Evolutionary conservation across 2,888 invertebrate species (phyloP).

Genomic region (Prenolepis imparis): DNA sequence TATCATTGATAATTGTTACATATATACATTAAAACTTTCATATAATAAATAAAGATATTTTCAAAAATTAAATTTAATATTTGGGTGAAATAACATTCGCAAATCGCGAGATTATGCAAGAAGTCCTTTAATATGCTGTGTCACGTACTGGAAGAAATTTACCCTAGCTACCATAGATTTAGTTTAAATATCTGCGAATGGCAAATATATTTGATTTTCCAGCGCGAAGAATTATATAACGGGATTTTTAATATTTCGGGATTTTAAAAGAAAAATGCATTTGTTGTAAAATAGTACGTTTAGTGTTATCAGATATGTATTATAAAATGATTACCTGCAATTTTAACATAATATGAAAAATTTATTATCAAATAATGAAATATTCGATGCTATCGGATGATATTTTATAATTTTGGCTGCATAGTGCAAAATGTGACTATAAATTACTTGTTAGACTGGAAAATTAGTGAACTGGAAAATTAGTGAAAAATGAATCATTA

Average conservation of each 20-base stretch:
- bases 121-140: neutral
- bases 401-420: neutral
- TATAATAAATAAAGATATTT: neutral
- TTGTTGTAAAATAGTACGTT: neutral
- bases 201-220: neutral
- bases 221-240: neutral
- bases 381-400: neutral
- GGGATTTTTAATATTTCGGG: neutral
- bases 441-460: too few species aligned
- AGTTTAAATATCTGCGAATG: neutral
- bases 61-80: neutral
- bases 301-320: neutral
- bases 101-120: neutral
- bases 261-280: neutral
- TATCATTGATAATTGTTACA: neutral
- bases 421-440: neutral
- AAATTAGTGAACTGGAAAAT: conserved; percentile 6
- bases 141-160: neutral
- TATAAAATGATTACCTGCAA: neutral
- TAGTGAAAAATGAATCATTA: neutral
- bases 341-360: neutral
- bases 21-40: too few species aligned
- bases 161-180: neutral
- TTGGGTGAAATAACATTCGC: neutral
- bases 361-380: neutral